Base-by-base conservation (phyloP, 2,797 vertebrate species). In the Nothura maculosa region DNA sequence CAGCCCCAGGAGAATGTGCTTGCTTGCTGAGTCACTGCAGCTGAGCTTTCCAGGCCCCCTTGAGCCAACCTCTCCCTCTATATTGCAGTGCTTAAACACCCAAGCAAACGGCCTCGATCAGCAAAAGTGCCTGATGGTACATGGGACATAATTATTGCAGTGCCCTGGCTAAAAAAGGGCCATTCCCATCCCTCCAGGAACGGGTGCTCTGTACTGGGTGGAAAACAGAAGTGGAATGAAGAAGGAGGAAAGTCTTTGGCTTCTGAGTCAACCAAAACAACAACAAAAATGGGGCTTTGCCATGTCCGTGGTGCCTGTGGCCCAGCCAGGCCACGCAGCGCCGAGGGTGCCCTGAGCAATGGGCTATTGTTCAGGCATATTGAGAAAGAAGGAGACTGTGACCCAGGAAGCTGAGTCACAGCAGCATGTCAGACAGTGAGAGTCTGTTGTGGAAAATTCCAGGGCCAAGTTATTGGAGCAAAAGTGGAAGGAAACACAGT, bases 361-460 rank as follows among this genome's bases (percentile, higher is more conserved):
- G 63, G 79, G 34, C 67, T 85, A 19, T 92, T 95, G 92, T 95
- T 95, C 86, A 4, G 2, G 80, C 36, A 64, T 60, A 74, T 27
- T 89, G 89, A 87, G 92, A 87, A 87, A 79, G 80, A 48, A 84
- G 72, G 52, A 87, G 80, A 87, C n/a, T 94, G 90, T 92, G 86
- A 94, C 96, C 95, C 89, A 79, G 93, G 92, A 95, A 95, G 82
- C 94, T 96, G 95, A 96, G 91, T 95, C 91, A 93, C 81, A 90
- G 77, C 73, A 86, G 55, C 43, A 50, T 27, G 83, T 81, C 83
- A 95, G 90, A 94, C 92, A 95, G 93, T 89, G 89, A 94, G 89
- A 95, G 93, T 92, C 86, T 94, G 77, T 96, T 95, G 83, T 84
- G 92, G 93, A 95, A 96, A 95, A 95, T 95, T 93, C 92, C 89